Percentiles rank a stretch among this genome's conserved stretches.
Conservation (phyloP, 2,888 invertebrate species). For the Lordiphosa fenestrarum region DNA sequence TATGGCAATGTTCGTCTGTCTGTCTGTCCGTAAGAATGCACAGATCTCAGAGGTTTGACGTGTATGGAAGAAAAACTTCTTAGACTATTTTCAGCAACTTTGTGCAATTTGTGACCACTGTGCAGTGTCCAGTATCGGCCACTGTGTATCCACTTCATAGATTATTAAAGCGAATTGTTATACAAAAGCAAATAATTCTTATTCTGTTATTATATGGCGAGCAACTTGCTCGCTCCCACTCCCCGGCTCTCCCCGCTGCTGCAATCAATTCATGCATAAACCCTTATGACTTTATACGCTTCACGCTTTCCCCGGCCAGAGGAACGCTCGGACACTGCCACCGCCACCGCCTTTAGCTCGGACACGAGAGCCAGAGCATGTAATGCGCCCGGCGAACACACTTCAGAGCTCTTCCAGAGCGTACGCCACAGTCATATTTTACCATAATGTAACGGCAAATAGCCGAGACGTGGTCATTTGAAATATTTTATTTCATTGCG, state of each 20-base stretch:
- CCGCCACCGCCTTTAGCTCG: background rate
- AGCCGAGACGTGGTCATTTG: slow-evolving; percentile 75
- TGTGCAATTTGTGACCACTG: too few species aligned
- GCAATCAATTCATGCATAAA: slow-evolving; percentile 76
- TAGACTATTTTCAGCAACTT: too few species aligned
- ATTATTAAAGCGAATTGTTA: slow-evolving; percentile 75
- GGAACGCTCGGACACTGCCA: slow-evolving; percentile 30
- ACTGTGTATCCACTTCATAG: slow-evolving; percentile 60
- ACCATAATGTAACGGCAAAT: slow-evolving; percentile 76
- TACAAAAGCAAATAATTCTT: slow-evolving; percentile 65
- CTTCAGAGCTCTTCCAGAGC: slow-evolving; percentile 28
- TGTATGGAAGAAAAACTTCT: too few species aligned
- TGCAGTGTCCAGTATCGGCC: slow-evolving; percentile 3
- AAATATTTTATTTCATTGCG: slow-evolving; percentile 72
- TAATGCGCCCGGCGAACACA: slow-evolving; percentile 7
- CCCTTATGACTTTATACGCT: slow-evolving; percentile 75
- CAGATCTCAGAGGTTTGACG: too few species aligned
- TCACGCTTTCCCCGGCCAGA: slow-evolving; percentile 71
- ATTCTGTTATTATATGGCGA: slow-evolving; percentile 58
- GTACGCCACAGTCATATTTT: slow-evolving; percentile 67
- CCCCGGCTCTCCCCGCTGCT: slow-evolving; percentile 25
- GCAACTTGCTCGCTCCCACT: background rate
- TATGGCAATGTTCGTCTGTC: too few species aligned
- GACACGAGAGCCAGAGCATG: slow-evolving; percentile 15
- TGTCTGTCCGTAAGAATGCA: too few species aligned